These are phyloP conservation scores for Nibea coibor DNA, from an alignment of 2,113 vertebrate genomes.

Conservation along the genomic window DNA sequence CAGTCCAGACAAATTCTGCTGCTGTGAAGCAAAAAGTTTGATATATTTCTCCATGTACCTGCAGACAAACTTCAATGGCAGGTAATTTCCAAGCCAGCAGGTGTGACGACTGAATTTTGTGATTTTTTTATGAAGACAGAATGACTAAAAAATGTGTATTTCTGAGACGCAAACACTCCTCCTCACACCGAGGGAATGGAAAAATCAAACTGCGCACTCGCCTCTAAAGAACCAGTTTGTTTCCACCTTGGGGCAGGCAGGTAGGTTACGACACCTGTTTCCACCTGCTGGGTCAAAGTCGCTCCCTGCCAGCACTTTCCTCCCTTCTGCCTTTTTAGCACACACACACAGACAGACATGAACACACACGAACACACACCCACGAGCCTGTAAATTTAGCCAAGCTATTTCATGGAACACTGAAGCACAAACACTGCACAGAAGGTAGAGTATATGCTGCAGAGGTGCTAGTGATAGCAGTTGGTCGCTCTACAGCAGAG, in stretches of 20 bases:
- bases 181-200: background rate
- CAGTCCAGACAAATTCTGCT: too few species aligned
- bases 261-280: slow-evolving; percentile 56
- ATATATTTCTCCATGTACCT: too few species aligned
- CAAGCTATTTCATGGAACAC: slow-evolving; percentile 56
- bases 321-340: slow-evolving; percentile 29
- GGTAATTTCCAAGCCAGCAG: slow-evolving; percentile 3
- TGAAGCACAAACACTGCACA: slow-evolving; percentile 56
- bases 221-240: slow-evolving; percentile 48
- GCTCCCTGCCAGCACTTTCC: slow-evolving; percentile 46
- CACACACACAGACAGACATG: slow-evolving; percentile 41
- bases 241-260: slow-evolving; percentile 58
- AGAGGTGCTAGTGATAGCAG: slow-evolving; percentile 26
- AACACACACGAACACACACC: slow-evolving; percentile 27
- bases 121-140: background rate
- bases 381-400: slow-evolving; percentile 42
- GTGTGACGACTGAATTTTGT: background rate
- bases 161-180: background rate
- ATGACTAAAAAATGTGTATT: background rate
- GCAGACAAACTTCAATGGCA: background rate
- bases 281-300: slow-evolving; percentile 42
- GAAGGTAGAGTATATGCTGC: slow-evolving; percentile 31
- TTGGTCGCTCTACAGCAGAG: slow-evolving; percentile 21
- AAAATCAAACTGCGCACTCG: slow-evolving; percentile 6
- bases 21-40: too few species aligned